Evolutionary conservation across 2,888 invertebrate genomes (phyloP), one percentile per base, ranked within the genome.

Genomic region (Hyppa rectilinea): DNA sequence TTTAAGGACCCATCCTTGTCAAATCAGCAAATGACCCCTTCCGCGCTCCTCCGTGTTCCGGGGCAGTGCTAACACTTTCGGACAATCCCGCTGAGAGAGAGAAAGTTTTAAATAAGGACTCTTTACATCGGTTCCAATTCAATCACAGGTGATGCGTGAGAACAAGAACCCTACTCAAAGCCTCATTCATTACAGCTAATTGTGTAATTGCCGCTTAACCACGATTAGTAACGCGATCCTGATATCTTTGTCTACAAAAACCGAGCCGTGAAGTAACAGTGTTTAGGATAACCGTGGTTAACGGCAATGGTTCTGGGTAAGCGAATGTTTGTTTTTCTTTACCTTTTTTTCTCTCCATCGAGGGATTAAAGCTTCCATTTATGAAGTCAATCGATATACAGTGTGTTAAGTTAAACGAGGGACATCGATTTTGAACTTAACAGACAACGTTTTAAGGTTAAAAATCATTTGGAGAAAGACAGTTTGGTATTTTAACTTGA

Each of bases 181-280:
- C 56, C 60, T 59, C 82, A 82, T 88, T 88, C 84, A 89, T 88
- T 86, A 87, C 82, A 80, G 82, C 77, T 86, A 93, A 93, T 93
- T 92, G 91, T 90, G 88, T 93, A 92, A 94, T 92, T 89, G 89
- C 84, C 89, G 89, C 65, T 81, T 91, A 92, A 94, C 92, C 92
- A 88, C 87, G 78, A 86, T 84, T 91, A 86, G 91, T 89, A 88
- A 90, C 88, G 89, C 86, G 80, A 85, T 62, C 69, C 80, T 74
- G 85, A 81, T 84, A 70, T 72, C 62, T 71, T 78, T 84, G 69
- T 77, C 52, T 67, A 81, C 58, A 81, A 83, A 84, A 81, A 79
- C 71, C 62, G 67, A 69, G n/a, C 53, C 83, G 77, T 78, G 79
- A 66, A 69, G 53, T 26, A 56, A 73, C 67, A n/a, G 53, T 14